Conservation (phyloP, 2,113 vertebrate genomes). For the Marmota monax region DNA sequence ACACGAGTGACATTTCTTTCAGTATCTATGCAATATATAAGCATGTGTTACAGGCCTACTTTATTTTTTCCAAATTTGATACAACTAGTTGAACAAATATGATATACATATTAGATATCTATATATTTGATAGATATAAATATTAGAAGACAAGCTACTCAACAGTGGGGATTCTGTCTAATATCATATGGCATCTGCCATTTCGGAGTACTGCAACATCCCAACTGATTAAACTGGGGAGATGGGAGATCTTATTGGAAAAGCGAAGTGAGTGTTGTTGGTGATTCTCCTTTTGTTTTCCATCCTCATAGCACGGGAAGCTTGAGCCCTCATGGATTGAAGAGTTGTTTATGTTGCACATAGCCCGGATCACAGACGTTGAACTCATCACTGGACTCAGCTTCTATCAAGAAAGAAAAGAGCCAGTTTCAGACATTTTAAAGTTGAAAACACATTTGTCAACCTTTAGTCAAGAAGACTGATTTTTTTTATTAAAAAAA, state of each 20-base stretch:
- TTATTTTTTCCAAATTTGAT: background rate
- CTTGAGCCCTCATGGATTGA: slow-evolving; percentile 90
- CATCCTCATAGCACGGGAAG: slow-evolving; percentile 80
- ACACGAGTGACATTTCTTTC: background rate
- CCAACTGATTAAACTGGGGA: background rate
- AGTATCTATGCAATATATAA: background rate
- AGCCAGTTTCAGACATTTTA: slow-evolving; percentile 92
- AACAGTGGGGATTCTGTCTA: background rate
- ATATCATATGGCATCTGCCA: background rate
- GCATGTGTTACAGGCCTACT: background rate
- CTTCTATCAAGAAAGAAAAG: slow-evolving; percentile 94
- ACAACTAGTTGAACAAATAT: background rate
- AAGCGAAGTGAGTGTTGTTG: background rate
- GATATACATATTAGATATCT: background rate
- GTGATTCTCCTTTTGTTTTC: slow-evolving; percentile 41
- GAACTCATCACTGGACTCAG: slow-evolving; percentile 96
- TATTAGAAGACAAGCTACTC: background rate
- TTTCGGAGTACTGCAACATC: background rate
- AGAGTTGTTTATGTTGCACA: slow-evolving; percentile 92
- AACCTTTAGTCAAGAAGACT: slow-evolving; percentile 82
- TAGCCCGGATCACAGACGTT: slow-evolving; percentile 92
- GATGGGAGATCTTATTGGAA: background rate
- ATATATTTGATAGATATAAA: no score
- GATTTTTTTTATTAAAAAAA: slow-evolving; percentile 63
- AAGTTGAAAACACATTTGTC: slow-evolving; percentile 94